Base-by-base conservation (phyloP, 2,113 vertebrate species). In the Orthonyx spaldingii region DNA sequence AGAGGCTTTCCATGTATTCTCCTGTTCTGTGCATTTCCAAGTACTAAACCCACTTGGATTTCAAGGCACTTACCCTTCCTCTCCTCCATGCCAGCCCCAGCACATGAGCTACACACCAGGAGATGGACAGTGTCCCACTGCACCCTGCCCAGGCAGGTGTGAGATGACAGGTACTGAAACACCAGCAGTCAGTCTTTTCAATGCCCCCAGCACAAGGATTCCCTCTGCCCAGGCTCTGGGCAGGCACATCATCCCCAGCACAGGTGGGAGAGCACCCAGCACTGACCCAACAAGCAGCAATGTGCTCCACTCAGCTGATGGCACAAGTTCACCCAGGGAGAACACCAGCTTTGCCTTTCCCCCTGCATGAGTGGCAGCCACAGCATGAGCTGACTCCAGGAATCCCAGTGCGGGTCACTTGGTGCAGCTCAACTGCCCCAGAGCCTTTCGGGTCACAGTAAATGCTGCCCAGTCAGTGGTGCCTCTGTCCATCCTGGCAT, bases 401-500 rank as follows among this genome's bases (percentile, higher is more conserved):
- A n/a, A 59, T 41, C 42, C 57, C 18, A 1, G 55, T 5, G 23
- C 0, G 11, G 46, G 24, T 19, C 53, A 4, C 30, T 21, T 3
- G 10, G 59, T 26, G 30, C 50, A 53, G 55, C 59, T 74, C 21
- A 5, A 41, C 32, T 21, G 52, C 66, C 49, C n/a, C 6, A 10
- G 23, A 56, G 33, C 52, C 72, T 21, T 46, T 32, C 32, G 0
- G 11, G 74, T 12, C 39, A 16, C 6, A 2, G 72, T 3, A 19
- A 55, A 41, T 0, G 0, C 69, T 66, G 70, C 66, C 61, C 47
- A 19, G 1, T 2, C 2, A 0, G 19, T 4, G 2, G 6, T 50
- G 60, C 65, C 78, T 82, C 75, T 0, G 0, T 46, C 26, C 4
- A 0, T 2, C 3, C 81, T 33, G 2, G 44, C 11, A 4, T 0